phyloP scores from a whole-genome alignment of 2,888 invertebrate species.

The Theretra japonica region DNA sequence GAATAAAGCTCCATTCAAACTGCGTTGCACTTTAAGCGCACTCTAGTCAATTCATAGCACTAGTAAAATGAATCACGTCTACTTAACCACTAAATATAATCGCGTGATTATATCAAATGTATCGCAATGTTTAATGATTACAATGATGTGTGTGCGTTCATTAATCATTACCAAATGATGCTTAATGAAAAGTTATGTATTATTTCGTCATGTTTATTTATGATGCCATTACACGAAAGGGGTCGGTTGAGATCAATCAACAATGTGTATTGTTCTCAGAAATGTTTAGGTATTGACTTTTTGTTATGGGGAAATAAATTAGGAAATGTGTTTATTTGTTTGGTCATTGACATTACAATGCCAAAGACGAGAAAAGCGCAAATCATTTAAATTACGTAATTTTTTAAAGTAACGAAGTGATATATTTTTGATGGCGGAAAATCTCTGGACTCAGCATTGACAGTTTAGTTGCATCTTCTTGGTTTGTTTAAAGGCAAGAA shows the following conservation, averaged over 20 bases:
- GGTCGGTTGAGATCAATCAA: constrained; percentile 16
- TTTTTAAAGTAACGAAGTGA: background rate
- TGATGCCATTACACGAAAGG: background rate
- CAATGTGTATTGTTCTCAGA: constrained; percentile 14
- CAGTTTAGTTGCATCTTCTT: too few relatives aligned
- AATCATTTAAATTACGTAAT: background rate
- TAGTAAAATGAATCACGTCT: background rate
- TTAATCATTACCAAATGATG: constrained; percentile 20
- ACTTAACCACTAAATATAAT: background rate
- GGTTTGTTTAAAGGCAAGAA: too few relatives aligned
- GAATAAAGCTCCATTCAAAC: too few relatives aligned
- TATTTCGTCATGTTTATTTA: constrained; percentile 21
- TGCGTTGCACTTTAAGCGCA: too few relatives aligned
- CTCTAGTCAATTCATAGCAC: background rate
- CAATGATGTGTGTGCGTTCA: background rate
- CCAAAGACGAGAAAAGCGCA: too few relatives aligned
- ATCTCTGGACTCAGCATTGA: too few relatives aligned
- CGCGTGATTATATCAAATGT: too few relatives aligned
- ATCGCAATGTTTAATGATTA: constrained; percentile 20
- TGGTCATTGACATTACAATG: background rate
- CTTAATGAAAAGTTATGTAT: background rate
- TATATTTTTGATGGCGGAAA: too few relatives aligned
- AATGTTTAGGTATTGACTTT: background rate
- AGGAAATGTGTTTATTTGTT: background rate
- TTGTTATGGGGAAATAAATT: background rate